Percentiles rank a stretch among this genome's conserved stretches.
These are phyloP conservation scores for Epirrhoe tristata DNA, from an alignment of 2,888 invertebrate genomes.

Conservation along the genomic window DNA sequence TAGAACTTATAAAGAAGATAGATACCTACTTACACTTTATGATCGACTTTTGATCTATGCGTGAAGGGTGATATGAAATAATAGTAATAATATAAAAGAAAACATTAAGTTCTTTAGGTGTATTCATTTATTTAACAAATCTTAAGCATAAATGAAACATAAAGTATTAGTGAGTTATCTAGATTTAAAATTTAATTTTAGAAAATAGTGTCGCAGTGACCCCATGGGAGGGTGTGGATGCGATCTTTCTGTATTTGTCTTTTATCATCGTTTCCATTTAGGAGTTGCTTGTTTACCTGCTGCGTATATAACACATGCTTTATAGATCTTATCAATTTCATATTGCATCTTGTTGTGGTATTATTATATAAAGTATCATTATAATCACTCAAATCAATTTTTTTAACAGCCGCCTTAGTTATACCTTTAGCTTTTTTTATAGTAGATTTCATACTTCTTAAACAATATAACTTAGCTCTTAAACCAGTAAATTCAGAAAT, in stretches of 20 bases:
- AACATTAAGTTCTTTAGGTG: no score
- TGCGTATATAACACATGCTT: not conserved
- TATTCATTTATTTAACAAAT: no score
- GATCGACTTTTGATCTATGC: no score
- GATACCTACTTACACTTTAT: no score
- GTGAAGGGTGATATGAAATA: no score
- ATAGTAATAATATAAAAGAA: no score
- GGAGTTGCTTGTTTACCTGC: no score
- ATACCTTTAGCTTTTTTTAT: constrained; percentile 1
- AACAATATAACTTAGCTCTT: constrained; percentile 12
- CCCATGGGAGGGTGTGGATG: constrained; percentile 4
- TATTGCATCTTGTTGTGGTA: not conserved
- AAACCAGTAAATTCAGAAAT: constrained; percentile 7
- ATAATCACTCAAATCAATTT: not conserved
- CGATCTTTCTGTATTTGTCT: not conserved
- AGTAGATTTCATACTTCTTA: not conserved
- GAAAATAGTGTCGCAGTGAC: not conserved
- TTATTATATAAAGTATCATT: not conserved
- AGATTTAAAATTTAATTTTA: not conserved
- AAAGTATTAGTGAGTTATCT: no score
- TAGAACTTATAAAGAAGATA: no score
- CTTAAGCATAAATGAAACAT: no score
- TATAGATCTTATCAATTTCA: constrained; percentile 6
- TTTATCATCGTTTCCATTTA: constrained; percentile 14
- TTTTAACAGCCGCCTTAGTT: not conserved